Conservation (phyloP, 2,113 vertebrate genomes). For the Eublepharis macularius region DNA sequence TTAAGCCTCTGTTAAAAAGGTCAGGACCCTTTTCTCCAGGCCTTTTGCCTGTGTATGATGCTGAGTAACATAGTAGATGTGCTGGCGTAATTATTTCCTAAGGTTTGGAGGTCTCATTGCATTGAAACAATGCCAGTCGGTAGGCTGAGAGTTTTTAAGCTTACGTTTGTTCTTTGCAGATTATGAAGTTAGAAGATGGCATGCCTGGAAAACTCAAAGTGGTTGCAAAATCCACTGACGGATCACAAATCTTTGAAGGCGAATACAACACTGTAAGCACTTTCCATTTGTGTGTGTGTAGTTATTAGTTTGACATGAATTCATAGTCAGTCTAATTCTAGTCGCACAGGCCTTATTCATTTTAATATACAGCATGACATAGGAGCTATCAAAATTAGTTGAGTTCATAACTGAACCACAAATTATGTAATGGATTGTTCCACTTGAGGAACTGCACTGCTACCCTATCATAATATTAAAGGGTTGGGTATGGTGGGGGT, state of each 20-base stretch:
- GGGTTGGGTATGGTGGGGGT: background rate
- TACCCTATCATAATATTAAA: background rate
- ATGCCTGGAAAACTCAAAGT: slow-evolving; percentile 90
- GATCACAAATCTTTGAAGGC: slow-evolving; percentile 78
- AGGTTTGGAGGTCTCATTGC: slow-evolving; percentile 1
- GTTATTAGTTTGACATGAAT: too few species aligned
- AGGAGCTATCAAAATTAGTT: background rate
- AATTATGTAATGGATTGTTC: background rate
- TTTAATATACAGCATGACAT: background rate
- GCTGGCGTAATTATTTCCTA: background rate
- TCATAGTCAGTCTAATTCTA: too few species aligned
- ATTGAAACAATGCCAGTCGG: background rate
- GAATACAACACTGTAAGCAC: slow-evolving; percentile 91
- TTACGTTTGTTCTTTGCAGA: slow-evolving; percentile 56
- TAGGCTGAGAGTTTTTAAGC: slow-evolving; percentile 20
- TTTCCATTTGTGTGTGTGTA: background rate
- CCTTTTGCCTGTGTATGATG: too few species aligned
- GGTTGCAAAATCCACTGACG: slow-evolving; percentile 86
- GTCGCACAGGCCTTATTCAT: too few species aligned
- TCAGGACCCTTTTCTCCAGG: too few species aligned
- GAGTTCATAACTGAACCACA: background rate
- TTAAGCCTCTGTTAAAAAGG: too few species aligned
- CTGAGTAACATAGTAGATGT: background rate
- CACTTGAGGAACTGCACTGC: background rate
- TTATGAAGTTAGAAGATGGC: slow-evolving; percentile 90